Percentiles rank a stretch among this genome's conserved stretches.
Conservation (phyloP, 2,113 vertebrate genomes). For the Tyto alba region DNA sequence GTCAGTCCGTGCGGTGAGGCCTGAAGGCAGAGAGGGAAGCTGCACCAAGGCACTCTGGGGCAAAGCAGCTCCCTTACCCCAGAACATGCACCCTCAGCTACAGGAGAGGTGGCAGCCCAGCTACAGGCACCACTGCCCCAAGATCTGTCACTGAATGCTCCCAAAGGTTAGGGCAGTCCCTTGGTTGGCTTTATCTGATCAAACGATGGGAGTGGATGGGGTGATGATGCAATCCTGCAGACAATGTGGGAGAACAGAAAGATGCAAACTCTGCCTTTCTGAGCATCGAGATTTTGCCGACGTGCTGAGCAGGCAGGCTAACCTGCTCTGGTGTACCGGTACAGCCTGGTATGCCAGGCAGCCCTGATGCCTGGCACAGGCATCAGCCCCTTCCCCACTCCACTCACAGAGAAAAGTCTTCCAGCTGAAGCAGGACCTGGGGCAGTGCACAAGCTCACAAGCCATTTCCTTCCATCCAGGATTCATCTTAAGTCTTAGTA, state of each 20-base stretch:
- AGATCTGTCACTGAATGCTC: neutral
- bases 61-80: neutral
- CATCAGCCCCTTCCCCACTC: neutral
- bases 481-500: neutral
- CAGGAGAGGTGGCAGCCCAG: neutral
- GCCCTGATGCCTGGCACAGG: rapidly evolving
- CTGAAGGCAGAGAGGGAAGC: neutral
- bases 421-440: neutral
- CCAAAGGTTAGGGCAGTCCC: neutral
- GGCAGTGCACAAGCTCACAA: neutral
- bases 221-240: neutral
- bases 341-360: neutral
- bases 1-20: neutral
- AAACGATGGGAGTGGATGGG: neutral
- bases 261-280: neutral
- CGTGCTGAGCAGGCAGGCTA: neutral
- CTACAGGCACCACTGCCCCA: neutral
- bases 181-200: neutral
- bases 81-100: neutral
- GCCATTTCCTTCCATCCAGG: neutral
- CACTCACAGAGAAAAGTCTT: neutral
- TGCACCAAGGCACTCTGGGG: neutral
- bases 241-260: neutral
- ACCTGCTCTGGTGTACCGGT: neutral
- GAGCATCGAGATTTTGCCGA: neutral